Base-by-base conservation (phyloP, 2,888 invertebrate species). In the Tethea ocularis region DNA sequence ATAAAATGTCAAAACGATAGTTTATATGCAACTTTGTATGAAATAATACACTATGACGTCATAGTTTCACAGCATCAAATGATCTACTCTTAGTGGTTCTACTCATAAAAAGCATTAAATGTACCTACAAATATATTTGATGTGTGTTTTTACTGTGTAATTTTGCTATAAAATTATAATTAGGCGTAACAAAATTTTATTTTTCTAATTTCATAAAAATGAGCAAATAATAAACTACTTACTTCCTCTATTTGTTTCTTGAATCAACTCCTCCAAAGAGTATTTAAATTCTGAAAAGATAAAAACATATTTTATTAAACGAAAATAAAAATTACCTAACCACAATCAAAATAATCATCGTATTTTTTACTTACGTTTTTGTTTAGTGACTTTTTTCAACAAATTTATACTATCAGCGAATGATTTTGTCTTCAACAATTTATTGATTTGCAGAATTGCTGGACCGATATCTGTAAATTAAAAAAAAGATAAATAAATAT, bases 231-330 rank as follows among this genome's bases (percentile, higher is more conserved):
- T 6, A 46, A 20, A 6, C 4, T n/a, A 38, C 89, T 87, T 76
- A 89, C 89, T 87, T 20, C 76, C 71, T 64, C 76, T 69, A 20
- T 78, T 78, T 0, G 75, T 57, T 1, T 80, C 75, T 59, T 86
- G 80, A 0, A 75, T 72, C 0, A 88, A 53, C 6, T 88, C 88
- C 53, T 87, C 87, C 20, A 89, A 55, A 0, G 86, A 87, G 58
- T 86, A 87, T 69, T 84, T 87, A 5, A 81, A 63, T 74, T 88
- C 89, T 89, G 83, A 20, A 83, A 84, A 59, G 10, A 55, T 17
- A 57, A 57, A 51, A 20, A 41, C 7, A 17, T 24, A 23, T 11
- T n/a, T 15, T 57, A 13, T 20, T 56, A 2, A 8, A 36, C 41
- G 33, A 22, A 4, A 36, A 54, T 56, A 55, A 51, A 41, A 26